Conservation (phyloP, 2,797 vertebrate species). For the Pelobates cultripes region DNA sequence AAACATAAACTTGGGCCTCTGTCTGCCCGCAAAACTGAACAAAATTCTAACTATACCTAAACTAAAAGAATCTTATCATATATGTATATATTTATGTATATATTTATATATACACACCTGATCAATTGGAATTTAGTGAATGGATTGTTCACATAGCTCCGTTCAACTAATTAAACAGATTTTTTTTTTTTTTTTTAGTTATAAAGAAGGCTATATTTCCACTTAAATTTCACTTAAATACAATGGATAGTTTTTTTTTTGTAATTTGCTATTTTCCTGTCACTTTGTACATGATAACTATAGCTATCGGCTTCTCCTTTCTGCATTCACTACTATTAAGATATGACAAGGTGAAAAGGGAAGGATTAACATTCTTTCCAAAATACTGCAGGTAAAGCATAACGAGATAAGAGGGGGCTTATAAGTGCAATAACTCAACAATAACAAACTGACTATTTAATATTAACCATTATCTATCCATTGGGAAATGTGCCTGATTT, state of each 20-base stretch:
- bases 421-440: constrained; percentile 27
- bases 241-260: constrained; percentile 22
- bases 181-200: too few species aligned
- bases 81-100: too few species aligned
- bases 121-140: not conserved
- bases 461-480: constrained; percentile 51
- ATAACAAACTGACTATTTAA: constrained; percentile 35
- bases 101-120: too few species aligned
- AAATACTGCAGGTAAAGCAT: constrained; percentile 12
- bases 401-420: constrained; percentile 33
- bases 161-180: too few species aligned
- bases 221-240: not conserved
- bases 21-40: too few species aligned
- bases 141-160: not conserved
- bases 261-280: constrained; percentile 8
- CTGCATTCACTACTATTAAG: constrained; percentile 1
- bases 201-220: not conserved
- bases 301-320: constrained; percentile 32
- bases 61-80: too few species aligned
- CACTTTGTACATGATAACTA: constrained; percentile 6
- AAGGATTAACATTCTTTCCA: constrained; percentile 36
- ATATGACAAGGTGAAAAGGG: constrained; percentile 15
- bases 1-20: too few species aligned
- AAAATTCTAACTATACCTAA: too few species aligned
- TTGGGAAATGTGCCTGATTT: constrained; percentile 41